phyloP scores from a whole-genome alignment of 2,797 vertebrate genomes.

The Oreochromis grahami region DNA sequence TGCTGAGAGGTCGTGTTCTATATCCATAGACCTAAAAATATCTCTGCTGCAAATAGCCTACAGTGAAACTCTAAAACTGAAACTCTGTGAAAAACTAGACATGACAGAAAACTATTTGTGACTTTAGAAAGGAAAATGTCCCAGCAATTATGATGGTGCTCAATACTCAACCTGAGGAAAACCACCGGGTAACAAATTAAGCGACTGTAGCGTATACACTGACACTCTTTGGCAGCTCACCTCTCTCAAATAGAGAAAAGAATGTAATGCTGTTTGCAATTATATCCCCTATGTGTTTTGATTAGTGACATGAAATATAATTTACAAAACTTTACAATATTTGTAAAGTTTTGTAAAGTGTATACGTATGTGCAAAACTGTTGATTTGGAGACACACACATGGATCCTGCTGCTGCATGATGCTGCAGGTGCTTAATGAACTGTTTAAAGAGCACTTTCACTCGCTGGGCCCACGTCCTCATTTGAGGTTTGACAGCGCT shows the following conservation, averaged over 20 bases:
- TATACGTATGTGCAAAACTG: background rate
- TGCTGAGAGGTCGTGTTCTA: background rate
- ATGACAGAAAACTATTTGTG: background rate
- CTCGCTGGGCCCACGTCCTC: background rate
- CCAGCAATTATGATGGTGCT: background rate
- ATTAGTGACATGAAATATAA: background rate
- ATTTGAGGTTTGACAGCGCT: background rate
- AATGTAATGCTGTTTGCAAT: rapidly evolving
- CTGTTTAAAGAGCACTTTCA: background rate
- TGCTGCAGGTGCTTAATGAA: background rate
- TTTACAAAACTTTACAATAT: background rate
- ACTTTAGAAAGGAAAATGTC: background rate
- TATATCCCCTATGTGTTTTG: background rate
- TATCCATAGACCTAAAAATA: background rate
- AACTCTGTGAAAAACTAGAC: background rate
- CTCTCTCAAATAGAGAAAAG: background rate
- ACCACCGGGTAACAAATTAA: background rate
- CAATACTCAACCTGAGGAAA: background rate
- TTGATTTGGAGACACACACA: background rate
- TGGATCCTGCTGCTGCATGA: background rate
- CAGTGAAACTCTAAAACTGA: background rate
- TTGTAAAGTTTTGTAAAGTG: background rate
- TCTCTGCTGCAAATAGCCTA: background rate
- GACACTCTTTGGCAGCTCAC: background rate
- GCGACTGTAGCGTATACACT: background rate